phyloP scores from a whole-genome alignment of 1,140 invertebrate genomes.

The Nephila pilipes region DNA sequence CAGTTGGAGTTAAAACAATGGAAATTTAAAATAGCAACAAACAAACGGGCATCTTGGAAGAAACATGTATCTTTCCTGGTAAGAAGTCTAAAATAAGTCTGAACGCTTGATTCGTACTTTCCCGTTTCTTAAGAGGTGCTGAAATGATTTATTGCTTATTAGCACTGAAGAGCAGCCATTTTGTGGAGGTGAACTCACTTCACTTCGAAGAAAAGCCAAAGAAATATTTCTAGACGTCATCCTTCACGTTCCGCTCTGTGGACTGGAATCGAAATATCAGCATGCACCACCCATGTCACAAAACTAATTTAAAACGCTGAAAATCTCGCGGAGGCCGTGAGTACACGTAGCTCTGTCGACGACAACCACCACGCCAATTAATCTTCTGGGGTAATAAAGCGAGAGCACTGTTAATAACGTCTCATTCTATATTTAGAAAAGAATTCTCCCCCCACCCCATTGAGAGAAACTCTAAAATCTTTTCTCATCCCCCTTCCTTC shows the following conservation, averaged over 20 bases:
- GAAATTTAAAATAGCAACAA: not conserved
- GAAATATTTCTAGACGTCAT: slow-evolving; percentile 6
- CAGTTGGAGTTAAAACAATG: not conserved
- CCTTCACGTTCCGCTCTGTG: not conserved
- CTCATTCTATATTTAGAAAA: slow-evolving; percentile 65
- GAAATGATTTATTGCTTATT: slow-evolving; percentile 64
- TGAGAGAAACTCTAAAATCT: slow-evolving; percentile 53
- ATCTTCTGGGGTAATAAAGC: slow-evolving; percentile 66
- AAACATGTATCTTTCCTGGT: not conserved
- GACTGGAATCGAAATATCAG: slow-evolving; percentile 40
- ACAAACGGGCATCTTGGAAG: not conserved
- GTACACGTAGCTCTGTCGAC: slow-evolving; percentile 38
- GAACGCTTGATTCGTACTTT: not conserved
- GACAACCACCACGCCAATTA: slow-evolving; percentile 59
- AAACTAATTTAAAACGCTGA: slow-evolving; percentile 67
- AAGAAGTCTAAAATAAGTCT: not conserved
- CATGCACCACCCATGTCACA: slow-evolving; percentile 36
- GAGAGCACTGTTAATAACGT: slow-evolving; percentile 58
- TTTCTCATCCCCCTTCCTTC: not conserved
- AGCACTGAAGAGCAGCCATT: not conserved
- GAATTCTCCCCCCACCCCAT: slow-evolving; percentile 1
- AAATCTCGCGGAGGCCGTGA: slow-evolving; percentile 34
- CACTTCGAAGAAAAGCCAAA: slow-evolving; percentile 29
- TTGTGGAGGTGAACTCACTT: slow-evolving; percentile 30
- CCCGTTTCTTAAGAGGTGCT: slow-evolving; percentile 13